These are phyloP conservation scores for Agrochola litura DNA, from an alignment of 2,888 invertebrate genomes.

Conservation along the genomic window DNA sequence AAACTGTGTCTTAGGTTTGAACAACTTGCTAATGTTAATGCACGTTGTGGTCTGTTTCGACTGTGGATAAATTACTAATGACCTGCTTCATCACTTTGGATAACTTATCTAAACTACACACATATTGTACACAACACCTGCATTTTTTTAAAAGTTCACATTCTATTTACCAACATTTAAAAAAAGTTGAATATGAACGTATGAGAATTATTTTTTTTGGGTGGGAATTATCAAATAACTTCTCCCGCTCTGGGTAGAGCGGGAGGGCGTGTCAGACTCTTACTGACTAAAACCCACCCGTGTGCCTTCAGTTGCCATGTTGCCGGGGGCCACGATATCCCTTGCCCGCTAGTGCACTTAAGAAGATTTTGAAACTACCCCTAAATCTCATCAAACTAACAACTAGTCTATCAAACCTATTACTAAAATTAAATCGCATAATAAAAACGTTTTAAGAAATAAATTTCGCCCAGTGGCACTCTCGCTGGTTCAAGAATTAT, in stretches of 20 bases:
- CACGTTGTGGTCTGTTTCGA: constrained; percentile 2
- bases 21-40: constrained; percentile 11
- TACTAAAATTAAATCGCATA: constrained; percentile 72
- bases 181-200: background rate
- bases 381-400: constrained; percentile 22
- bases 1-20: constrained; percentile 1
- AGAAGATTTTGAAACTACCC: background rate
- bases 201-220: background rate
- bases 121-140: background rate
- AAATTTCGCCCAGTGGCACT: constrained; percentile 67
- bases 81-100: background rate
- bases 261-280: no score
- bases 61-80: constrained; percentile 13
- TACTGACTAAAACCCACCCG: no score
- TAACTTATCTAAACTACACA: constrained; percentile 15
- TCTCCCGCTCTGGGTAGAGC: no score
- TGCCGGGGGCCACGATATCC: no score
- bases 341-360: no score
- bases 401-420: constrained; percentile 49
- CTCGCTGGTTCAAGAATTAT: constrained; percentile 66
- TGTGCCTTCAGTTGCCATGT: no score
- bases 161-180: background rate
- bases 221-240: no score
- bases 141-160: background rate
- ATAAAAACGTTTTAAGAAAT: constrained; percentile 77